Evolutionary conservation across 1,140 invertebrate species (phyloP).

Genomic region (Psix sp.): DNA sequence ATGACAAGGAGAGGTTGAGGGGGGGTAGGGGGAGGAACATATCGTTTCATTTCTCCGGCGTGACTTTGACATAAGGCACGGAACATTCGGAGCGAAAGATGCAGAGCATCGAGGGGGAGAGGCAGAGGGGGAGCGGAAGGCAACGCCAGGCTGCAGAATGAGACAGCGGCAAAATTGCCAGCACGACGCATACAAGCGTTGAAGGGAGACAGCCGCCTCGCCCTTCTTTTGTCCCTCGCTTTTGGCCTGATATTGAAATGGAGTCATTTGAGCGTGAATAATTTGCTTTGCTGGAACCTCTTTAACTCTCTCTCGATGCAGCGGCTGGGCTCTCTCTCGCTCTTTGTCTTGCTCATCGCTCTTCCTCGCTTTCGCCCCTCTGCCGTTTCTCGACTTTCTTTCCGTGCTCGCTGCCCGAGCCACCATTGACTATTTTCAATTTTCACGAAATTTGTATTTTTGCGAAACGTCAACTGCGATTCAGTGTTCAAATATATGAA

Average conservation of each 20-base stretch:
- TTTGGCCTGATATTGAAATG: slow-evolving; percentile 78
- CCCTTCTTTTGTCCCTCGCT: slow-evolving; percentile 78
- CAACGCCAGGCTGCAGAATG: slow-evolving; percentile 68
- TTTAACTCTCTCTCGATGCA: slow-evolving; percentile 54
- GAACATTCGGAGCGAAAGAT: slow-evolving; percentile 49
- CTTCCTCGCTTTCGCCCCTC: slow-evolving; percentile 22
- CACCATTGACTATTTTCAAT: slow-evolving; percentile 41
- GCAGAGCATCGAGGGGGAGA: slow-evolving; percentile 15
- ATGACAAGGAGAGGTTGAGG: slow-evolving; percentile 52
- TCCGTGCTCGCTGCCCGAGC: too few species aligned
- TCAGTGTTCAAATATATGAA: too few species aligned
- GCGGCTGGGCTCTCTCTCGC: slow-evolving; percentile 39
- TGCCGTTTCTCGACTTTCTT: slow-evolving; percentile 48
- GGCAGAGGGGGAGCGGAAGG: slow-evolving; percentile 34
- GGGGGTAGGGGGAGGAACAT: slow-evolving; percentile 36
- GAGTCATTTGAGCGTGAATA: slow-evolving; percentile 79
- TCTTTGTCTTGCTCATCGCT: slow-evolving; percentile 34
- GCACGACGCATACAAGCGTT: slow-evolving; percentile 76
- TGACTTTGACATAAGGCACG: slow-evolving; percentile 60
- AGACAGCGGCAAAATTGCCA: slow-evolving; percentile 66
- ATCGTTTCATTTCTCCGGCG: slow-evolving; percentile 55
- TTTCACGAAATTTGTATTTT: too few species aligned
- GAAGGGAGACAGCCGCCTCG: slow-evolving; percentile 77
- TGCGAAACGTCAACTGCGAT: too few species aligned
- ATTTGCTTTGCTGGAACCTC: slow-evolving; percentile 76